Conservation (phyloP, 2,113 vertebrate species). For the Lycocorax pyrrhopterus region DNA sequence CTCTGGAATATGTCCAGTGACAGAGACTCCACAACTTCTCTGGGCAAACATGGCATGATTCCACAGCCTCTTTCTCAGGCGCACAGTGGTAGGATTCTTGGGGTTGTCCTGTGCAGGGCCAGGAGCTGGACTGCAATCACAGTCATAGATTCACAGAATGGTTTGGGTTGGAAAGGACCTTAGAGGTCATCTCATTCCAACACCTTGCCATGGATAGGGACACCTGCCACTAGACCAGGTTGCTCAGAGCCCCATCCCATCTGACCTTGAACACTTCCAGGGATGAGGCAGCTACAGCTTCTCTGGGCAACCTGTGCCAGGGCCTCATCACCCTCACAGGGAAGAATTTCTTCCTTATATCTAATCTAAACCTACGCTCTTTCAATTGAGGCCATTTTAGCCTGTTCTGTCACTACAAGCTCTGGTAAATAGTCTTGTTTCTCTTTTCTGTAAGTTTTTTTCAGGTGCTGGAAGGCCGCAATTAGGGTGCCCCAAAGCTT, state of each 20-base stretch:
- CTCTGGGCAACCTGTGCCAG: background rate
- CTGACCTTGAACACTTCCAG: background rate
- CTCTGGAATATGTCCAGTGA: background rate
- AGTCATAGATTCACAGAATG: background rate
- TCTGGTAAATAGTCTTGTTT: background rate
- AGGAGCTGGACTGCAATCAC: background rate
- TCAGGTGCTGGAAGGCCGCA: background rate
- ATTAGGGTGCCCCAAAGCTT: background rate
- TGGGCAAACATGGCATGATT: background rate
- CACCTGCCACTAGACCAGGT: background rate
- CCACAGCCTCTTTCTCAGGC: background rate
- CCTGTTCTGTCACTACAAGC: background rate
- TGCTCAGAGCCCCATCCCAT: background rate
- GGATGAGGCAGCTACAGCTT: background rate
- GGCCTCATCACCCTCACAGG: background rate
- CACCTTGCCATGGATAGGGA: background rate
- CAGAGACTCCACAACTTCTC: background rate
- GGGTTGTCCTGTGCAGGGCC: background rate
- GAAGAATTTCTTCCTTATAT: background rate
- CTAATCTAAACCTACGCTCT: background rate
- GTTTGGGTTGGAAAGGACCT: background rate
- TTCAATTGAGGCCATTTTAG: background rate
- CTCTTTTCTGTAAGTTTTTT: background rate
- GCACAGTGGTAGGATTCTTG: background rate
- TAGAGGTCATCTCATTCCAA: background rate